Evolutionary conservation across 2,113 vertebrate genomes (phyloP).

Genomic region (Eonycteris spelaea): DNA sequence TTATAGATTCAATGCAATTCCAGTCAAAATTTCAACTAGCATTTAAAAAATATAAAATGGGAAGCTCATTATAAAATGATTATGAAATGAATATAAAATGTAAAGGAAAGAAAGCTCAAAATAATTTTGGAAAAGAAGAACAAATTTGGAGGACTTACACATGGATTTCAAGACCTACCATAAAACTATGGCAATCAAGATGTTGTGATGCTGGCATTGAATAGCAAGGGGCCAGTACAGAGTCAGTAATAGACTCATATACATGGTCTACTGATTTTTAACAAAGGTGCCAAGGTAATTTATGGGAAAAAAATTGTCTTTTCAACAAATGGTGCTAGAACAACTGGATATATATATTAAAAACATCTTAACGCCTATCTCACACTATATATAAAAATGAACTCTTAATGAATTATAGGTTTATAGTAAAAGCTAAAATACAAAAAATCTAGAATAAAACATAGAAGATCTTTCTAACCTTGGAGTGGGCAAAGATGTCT

Average conservation of each 20-base stretch:
- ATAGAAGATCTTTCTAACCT: not conserved
- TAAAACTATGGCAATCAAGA: not conserved
- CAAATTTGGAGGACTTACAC: not conserved
- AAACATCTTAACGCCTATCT: not conserved
- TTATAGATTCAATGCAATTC: not conserved
- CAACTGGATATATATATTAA: not conserved
- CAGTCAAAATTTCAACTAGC: not conserved
- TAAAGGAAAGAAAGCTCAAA: not conserved
- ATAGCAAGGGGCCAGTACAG: not conserved
- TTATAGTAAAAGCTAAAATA: not conserved
- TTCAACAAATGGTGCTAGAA: not conserved
- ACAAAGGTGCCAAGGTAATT: not conserved
- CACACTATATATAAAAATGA: not conserved
- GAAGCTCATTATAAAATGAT: not conserved
- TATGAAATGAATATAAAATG: not conserved
- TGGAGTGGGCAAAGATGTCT: not conserved
- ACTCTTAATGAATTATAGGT: not conserved
- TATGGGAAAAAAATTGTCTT: not conserved
- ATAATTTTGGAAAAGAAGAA: not conserved
- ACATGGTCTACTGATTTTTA: not conserved
- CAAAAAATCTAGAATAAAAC: not conserved
- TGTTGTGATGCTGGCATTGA: not conserved
- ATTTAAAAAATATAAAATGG: not conserved
- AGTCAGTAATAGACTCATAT: not conserved
- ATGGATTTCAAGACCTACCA: not conserved